Conservation (phyloP, 1,140 invertebrate genomes). For the Odontomachus brunneus region DNA sequence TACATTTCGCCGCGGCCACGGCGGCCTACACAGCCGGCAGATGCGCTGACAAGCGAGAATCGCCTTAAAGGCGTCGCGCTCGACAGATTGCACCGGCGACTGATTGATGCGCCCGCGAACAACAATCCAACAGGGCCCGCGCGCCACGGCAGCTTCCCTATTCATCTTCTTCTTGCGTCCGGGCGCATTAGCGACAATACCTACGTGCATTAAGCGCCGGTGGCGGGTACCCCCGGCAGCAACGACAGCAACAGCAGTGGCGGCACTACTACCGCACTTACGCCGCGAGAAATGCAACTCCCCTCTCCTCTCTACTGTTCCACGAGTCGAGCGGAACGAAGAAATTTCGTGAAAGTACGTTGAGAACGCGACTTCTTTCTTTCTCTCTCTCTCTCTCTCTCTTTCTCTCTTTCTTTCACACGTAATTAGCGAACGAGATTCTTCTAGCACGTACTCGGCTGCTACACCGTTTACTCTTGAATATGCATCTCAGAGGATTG, state of each 20-base stretch:
- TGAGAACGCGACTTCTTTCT: background rate
- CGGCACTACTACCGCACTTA: constrained; percentile 70
- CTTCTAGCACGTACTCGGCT: background rate
- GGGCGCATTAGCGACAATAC: constrained; percentile 77
- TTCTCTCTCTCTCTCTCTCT: no score
- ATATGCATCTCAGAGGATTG: background rate
- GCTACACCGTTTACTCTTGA: constrained; percentile 1
- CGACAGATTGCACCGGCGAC: constrained; percentile 77
- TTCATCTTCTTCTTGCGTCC: constrained; percentile 79
- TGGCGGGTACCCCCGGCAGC: constrained; percentile 44
- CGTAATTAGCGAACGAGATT: constrained; percentile 44
- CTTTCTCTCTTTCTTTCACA: constrained; percentile 16
- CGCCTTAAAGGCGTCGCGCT: constrained; percentile 77
- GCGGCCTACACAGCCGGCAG: constrained; percentile 72
- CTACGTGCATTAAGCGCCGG: constrained; percentile 72
- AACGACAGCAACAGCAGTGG: background rate
- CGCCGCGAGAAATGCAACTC: constrained; percentile 57
- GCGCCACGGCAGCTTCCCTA: constrained; percentile 84
- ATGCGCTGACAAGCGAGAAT: constrained; percentile 83
- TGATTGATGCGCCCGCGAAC: constrained; percentile 85
- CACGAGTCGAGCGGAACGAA: background rate
- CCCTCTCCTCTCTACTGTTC: background rate
- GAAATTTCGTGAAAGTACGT: constrained; percentile 55
- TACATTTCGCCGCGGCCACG: constrained; percentile 73
- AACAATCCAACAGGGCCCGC: constrained; percentile 83